phyloP scores from a whole-genome alignment of 2,113 vertebrate genomes.

The Falco punctatus region DNA sequence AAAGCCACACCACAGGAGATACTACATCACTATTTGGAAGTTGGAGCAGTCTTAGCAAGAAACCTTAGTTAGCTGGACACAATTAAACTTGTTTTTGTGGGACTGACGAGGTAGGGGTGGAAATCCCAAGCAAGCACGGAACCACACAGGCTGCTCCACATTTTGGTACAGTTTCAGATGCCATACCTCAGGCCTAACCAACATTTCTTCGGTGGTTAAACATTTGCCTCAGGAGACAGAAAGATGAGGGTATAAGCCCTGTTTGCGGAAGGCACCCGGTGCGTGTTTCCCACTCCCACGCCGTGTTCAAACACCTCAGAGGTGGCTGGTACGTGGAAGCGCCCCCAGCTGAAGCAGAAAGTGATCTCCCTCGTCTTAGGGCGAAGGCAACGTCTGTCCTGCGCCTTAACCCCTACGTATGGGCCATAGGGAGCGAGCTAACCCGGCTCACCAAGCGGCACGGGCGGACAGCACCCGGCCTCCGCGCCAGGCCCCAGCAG shows the following conservation, averaged over 20 bases:
- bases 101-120: not conserved
- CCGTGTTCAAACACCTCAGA: rapidly evolving
- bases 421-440: rapidly evolving
- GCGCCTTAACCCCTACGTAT: rapidly evolving
- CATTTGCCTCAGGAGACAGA: not conserved
- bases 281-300: not conserved
- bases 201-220: not conserved
- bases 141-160: not conserved
- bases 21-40: rapidly evolving
- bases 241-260: rapidly evolving
- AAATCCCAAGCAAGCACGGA: not conserved
- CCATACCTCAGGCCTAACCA: not conserved
- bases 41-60: rapidly evolving
- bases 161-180: rapidly evolving
- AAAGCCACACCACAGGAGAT: rapidly evolving
- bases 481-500: rapidly evolving
- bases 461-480: rapidly evolving
- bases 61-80: not conserved
- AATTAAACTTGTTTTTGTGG: not conserved
- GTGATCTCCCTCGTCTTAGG: rapidly evolving
- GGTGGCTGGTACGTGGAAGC: rapidly evolving
- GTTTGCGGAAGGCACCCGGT: not conserved
- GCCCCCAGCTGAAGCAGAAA: rapidly evolving
- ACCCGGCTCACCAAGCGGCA: rapidly evolving
- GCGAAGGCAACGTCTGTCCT: rapidly evolving